These are phyloP conservation scores for Montipora capricornis DNA, from an alignment of 64 coral and sea anemone genomes.

Conservation along the genomic window DNA sequence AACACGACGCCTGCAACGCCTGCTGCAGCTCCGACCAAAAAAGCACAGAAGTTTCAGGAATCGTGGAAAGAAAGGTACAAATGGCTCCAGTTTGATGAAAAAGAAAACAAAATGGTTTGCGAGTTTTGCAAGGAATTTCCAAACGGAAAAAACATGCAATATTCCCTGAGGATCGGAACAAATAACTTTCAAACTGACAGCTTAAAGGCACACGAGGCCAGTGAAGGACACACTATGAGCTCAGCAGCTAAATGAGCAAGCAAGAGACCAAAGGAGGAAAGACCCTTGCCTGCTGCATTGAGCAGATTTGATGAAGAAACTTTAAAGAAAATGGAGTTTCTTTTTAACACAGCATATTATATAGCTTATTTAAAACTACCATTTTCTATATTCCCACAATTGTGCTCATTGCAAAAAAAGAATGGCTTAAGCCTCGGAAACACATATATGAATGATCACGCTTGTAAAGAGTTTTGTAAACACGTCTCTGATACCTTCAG, in stretches of 20 bases:
- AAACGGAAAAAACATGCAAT: constrained; percentile 51
- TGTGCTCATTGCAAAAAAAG: no score
- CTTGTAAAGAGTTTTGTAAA: no score
- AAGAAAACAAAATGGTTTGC: no score
- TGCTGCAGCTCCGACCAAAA: constrained; percentile 14
- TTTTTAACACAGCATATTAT: constrained; percentile 64
- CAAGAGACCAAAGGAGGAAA: constrained; percentile 63
- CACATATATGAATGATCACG: no score
- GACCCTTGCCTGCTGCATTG: constrained; percentile 48
- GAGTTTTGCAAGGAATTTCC: not conserved
- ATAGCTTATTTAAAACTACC: constrained; percentile 45
- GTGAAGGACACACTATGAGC: no score
- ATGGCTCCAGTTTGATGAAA: no score
- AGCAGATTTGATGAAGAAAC: constrained; percentile 61
- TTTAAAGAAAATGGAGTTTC: constrained; percentile 45
- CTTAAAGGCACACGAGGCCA: not conserved
- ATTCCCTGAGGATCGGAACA: constrained; percentile 52
- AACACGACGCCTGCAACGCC: constrained; percentile 39
- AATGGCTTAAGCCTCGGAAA: no score
- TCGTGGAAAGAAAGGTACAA: no score
- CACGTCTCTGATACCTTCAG: constrained; percentile 43
- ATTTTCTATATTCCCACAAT: no score
- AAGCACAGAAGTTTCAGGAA: constrained; percentile 16
- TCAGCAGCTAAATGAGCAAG: no score
- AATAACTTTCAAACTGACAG: constrained; percentile 67